Percentiles rank a stretch among this genome's conserved stretches.
Evolutionary conservation across 2,113 vertebrate species (phyloP).

Genomic region (Octodon degus): DNA sequence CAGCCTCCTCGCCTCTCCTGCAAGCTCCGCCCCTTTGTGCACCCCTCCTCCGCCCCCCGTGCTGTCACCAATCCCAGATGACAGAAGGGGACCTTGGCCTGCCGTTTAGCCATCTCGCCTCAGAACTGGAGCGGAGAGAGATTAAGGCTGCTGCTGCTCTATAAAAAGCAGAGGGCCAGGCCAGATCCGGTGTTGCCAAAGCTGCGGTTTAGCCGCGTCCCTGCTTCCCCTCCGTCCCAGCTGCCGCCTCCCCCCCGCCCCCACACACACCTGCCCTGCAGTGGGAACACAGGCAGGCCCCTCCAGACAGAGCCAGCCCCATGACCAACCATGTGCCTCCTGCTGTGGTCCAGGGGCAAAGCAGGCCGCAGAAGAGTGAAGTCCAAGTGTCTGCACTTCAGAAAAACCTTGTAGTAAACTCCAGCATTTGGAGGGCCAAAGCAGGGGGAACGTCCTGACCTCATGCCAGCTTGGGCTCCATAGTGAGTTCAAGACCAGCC

Average conservation of each 20-base stretch:
- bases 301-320: rapidly evolving
- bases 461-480: neutral
- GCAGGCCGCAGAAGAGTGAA: neutral
- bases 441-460: neutral
- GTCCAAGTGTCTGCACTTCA: neutral
- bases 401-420: rapidly evolving
- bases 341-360: neutral
- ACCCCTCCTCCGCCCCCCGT: too few relatives aligned
- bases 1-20: neutral
- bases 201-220: constrained; percentile 65
- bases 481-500: neutral
- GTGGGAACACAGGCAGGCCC: rapidly evolving
- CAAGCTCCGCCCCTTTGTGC: neutral
- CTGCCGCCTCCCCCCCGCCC: neutral
- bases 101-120: constrained; percentile 4
- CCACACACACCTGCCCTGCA: neutral
- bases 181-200: neutral
- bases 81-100: neutral
- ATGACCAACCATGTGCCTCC: rapidly evolving
- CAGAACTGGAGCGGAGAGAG: constrained; percentile 48
- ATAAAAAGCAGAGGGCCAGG: constrained; percentile 72
- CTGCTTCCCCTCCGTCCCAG: neutral
- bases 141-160: constrained; percentile 75
- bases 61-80: neutral
- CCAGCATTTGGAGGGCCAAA: neutral